Evolutionary conservation across 2,113 vertebrate genomes (phyloP).

Genomic region (Phodopus roborovskii): DNA sequence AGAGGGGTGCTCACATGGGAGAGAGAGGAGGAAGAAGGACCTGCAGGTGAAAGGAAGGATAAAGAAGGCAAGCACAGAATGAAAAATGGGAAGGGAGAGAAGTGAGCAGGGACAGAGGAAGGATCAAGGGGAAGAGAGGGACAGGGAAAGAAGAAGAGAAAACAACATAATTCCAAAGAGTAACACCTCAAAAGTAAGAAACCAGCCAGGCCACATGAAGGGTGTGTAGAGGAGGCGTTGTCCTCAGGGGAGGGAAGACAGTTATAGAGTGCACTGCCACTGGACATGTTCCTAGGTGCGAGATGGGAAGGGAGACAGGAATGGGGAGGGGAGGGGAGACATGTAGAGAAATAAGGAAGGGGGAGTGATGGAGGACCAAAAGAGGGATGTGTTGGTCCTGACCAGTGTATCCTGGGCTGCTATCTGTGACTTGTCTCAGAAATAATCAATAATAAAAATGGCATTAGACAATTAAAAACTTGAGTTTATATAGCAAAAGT

Average conservation of each 20-base stretch:
- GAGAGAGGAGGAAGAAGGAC: too few species aligned
- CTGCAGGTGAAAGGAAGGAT: too few species aligned
- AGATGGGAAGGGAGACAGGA: neutral
- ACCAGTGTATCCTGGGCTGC: neutral
- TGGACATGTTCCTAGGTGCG: neutral
- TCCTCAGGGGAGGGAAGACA: neutral
- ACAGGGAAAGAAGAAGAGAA: too few species aligned
- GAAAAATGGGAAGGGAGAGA: too few species aligned
- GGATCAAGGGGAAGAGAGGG: too few species aligned
- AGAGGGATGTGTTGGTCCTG: neutral
- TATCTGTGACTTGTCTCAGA: neutral
- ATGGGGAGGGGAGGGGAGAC: neutral
- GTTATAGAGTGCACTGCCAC: neutral
- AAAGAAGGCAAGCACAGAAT: too few species aligned
- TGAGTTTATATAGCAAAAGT: neutral
- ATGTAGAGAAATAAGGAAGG: too few species aligned
- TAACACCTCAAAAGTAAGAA: neutral
- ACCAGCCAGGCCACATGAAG: too few species aligned
- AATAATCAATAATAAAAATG: neutral
- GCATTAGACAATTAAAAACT: neutral
- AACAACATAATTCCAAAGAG: neutral
- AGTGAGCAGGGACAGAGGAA: accelerated
- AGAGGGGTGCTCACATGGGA: too few species aligned
- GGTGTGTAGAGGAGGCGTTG: neutral
- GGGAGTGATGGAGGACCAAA: neutral